phyloP scores from a whole-genome alignment of 2,113 vertebrate species.

The Cyprinodon variegatus region DNA sequence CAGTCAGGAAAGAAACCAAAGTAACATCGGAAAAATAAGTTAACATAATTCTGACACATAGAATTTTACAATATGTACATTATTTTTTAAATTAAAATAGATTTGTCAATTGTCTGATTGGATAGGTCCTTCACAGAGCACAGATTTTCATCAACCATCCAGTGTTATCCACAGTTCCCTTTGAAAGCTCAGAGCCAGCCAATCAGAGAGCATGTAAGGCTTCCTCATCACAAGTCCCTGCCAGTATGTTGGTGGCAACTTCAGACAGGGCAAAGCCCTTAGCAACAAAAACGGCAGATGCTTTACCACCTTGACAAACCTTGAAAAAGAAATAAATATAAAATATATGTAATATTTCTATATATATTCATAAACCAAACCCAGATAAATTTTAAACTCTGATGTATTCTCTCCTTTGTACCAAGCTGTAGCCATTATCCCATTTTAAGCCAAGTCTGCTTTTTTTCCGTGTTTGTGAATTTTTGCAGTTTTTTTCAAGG shows the following conservation, averaged over 20 bases:
- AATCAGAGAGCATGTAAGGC: conserved; percentile 77
- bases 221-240: conserved; percentile 67
- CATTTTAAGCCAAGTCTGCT: conserved; percentile 40
- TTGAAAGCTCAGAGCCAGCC: conserved; percentile 57
- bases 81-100: conserved; percentile 84
- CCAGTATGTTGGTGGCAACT: conserved; percentile 63
- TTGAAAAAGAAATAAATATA: conserved; percentile 79
- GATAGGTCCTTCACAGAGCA: conserved; percentile 64
- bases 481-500: conserved; percentile 75
- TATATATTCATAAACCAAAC: conserved; percentile 81
- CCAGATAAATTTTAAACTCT: conserved; percentile 73
- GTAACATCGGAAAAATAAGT: conserved; percentile 80
- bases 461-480: conserved; percentile 60
- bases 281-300: conserved; percentile 70
- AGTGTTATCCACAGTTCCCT: conserved; percentile 54
- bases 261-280: conserved; percentile 66
- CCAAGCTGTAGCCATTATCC: conserved; percentile 65
- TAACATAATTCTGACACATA: conserved; percentile 83
- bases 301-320: conserved; percentile 70
- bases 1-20: conserved; percentile 73
- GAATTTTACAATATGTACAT: conserved; percentile 86
- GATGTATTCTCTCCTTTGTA: conserved; percentile 63
- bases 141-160: conserved; percentile 47
- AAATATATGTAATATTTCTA: conserved; percentile 82
- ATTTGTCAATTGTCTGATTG: conserved; percentile 79